Evolutionary conservation across 2,113 vertebrate genomes (phyloP).

Genomic region (Campylomormyrus numenius): DNA sequence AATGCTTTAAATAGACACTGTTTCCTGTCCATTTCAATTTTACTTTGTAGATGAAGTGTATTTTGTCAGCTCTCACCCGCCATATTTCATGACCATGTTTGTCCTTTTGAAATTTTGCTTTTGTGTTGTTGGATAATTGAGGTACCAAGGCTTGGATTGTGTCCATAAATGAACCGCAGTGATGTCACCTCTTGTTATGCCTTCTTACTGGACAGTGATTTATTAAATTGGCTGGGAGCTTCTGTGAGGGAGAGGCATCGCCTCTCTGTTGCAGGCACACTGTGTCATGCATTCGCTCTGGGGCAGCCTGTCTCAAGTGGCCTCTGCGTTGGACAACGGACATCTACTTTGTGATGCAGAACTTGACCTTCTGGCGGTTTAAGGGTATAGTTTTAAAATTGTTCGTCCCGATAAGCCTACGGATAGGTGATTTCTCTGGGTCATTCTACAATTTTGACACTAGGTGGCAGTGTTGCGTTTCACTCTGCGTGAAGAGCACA

Average conservation of each 20-base stretch:
- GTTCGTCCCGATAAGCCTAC: not conserved
- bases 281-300: not conserved
- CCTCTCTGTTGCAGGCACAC: not conserved
- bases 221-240: not conserved
- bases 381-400: not conserved
- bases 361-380: not conserved
- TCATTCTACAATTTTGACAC: not conserved
- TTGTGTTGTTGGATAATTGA: not conserved
- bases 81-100: not conserved
- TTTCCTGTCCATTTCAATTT: not conserved
- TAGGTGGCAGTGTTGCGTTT: conserved; percentile 14
- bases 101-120: not conserved
- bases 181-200: not conserved
- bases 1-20: not conserved
- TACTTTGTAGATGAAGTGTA: not conserved
- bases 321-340: not conserved
- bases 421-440: not conserved
- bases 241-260: not conserved
- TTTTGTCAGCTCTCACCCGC: not conserved
- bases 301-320: not conserved
- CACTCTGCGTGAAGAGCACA: not conserved
- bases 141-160: not conserved
- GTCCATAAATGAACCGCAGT: not conserved
- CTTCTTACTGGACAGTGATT: not conserved
- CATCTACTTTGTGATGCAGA: not conserved